These are phyloP conservation scores for Lysiphlebus fabarum DNA, from an alignment of 1,140 invertebrate genomes.

Conservation along the genomic window DNA sequence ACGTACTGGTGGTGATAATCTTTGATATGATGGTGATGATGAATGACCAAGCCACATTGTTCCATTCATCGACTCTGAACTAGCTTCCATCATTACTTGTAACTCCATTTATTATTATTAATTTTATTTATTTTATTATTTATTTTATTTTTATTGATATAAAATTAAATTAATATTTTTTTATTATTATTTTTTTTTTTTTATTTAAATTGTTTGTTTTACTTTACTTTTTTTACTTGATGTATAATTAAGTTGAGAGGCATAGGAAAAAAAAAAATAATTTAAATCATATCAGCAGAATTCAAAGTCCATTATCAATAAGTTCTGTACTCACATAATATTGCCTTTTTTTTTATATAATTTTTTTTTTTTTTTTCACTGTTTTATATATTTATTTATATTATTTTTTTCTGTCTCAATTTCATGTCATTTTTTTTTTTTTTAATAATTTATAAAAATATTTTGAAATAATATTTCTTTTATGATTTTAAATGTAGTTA, in stretches of 20 bases:
- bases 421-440: not conserved
- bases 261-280: not conserved
- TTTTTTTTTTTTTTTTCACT: conserved; percentile 12
- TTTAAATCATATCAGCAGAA: conserved; percentile 7
- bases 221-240: too few relatives aligned
- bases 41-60: conserved; percentile 43
- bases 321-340: not conserved
- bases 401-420: not conserved
- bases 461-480: too few relatives aligned
- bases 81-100: conserved; percentile 46
- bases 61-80: conserved; percentile 40
- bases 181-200: too few relatives aligned
- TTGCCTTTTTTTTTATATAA: conserved; percentile 8
- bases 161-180: not conserved
- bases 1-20: conserved; percentile 42
- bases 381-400: too few relatives aligned
- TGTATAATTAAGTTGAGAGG: conserved; percentile 3
- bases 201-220: too few relatives aligned
- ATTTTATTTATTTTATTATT: conserved; percentile 2
- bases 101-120: conserved; percentile 42
- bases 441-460: not conserved
- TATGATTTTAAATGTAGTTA: too few relatives aligned
- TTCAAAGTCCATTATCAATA: conserved; percentile 21
- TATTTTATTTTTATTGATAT: too few relatives aligned
- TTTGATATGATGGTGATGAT: conserved; percentile 44